phyloP scores from a whole-genome alignment of 2,888 invertebrate species.

The Omphaloscelis lunosa region DNA sequence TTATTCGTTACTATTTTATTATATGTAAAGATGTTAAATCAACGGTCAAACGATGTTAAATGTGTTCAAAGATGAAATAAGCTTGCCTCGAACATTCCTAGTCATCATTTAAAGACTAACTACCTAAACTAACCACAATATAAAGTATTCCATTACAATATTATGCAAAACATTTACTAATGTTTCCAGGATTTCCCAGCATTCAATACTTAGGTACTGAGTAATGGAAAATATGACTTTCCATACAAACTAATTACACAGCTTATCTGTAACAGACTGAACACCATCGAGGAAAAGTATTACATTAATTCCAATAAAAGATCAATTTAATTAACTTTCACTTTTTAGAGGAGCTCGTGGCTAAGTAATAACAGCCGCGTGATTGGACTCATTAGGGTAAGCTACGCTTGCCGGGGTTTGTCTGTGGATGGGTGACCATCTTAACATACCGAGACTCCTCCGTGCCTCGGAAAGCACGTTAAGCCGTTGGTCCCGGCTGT shows the following conservation, averaged over 20 bases:
- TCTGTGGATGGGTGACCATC: too few species aligned
- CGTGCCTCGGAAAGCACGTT: too few species aligned
- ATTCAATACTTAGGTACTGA: background rate
- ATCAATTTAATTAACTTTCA: background rate
- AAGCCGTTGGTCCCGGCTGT: too few species aligned
- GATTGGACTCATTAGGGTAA: too few species aligned
- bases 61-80: background rate
- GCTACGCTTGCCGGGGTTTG: too few species aligned
- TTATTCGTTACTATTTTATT: too few species aligned
- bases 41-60: background rate
- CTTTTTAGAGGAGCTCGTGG: too few species aligned
- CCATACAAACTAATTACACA: background rate
- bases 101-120: background rate
- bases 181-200: slow-evolving; percentile 11
- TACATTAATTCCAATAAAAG: background rate
- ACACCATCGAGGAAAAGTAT: background rate
- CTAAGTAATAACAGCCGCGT: too few species aligned
- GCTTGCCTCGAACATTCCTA: background rate
- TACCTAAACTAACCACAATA: background rate
- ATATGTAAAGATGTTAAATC: background rate
- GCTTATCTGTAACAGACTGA: background rate
- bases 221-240: background rate
- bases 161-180: background rate
- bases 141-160: background rate
- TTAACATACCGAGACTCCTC: too few species aligned